Evolutionary conservation across 2,888 invertebrate genomes (phyloP), one percentile per base, ranked within the genome.

Genomic region (Agrochola litura): DNA sequence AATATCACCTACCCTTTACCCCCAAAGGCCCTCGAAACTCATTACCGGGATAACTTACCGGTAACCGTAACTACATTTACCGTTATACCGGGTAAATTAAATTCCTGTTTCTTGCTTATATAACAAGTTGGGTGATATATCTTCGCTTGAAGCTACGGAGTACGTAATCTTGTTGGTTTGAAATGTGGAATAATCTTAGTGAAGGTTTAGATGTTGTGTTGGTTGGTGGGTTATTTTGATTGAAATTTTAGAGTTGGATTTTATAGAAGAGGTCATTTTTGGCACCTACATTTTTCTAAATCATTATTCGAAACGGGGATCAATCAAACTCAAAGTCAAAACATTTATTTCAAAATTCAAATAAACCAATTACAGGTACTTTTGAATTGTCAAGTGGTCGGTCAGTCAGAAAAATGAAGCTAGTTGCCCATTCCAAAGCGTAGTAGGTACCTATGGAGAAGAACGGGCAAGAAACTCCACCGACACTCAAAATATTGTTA

Each of bases 11-110:
- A 30, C 30, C 72, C 66, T 49, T 25, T 37, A 46, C 30, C 64
- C 65, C 60, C 60, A 73, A 83, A 84, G 81, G 78, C 84, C 76
- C 86, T 73, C 63, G 25, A 72, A 84, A 84, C 77, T 88, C 87
- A 81, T 87, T 87, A 88, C 84, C 67, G 49, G 77, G 76, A 83
- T 86, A 88, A 88, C 71, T 88, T 81, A 86, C 86, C 66, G 72
- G 77, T 71, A 79, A 82, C 79, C 79, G 76, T 86, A 87, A 88
- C 83, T 82, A 87, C 84, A 79, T 87, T 82, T 70, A 77, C 73
- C 65, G 76, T 84, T 81, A 88, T 71, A 76, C 77, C 63, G 66
- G 75, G 83, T 86, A 87, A 87, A 89, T 88, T 87, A 89, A 89
- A 89, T 87, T 89, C 84, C 77, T 67, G 75, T 83, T 74, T 82